phyloP scores from a whole-genome alignment of 2,888 invertebrate species.

The Cephus sareptanus region DNA sequence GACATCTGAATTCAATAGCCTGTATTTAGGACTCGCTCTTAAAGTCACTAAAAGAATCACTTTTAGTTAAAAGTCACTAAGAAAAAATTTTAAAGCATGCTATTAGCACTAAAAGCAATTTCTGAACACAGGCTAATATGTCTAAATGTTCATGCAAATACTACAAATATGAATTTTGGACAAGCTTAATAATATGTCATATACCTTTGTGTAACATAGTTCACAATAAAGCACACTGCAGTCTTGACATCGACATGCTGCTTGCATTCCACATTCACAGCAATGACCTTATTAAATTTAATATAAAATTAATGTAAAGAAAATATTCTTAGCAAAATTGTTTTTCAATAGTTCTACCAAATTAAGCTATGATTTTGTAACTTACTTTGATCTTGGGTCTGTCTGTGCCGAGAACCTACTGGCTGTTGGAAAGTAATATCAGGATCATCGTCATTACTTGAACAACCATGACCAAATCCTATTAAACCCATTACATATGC shows the following conservation, averaged over 20 bases:
- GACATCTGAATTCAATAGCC: not conserved
- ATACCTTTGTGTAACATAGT: conserved; percentile 54
- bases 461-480: conserved; percentile 22
- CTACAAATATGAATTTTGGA: not conserved
- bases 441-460: conserved; percentile 30
- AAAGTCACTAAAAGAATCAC: too few species aligned
- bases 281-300: conserved; percentile 43
- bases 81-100: too few species aligned
- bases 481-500: conserved; percentile 57
- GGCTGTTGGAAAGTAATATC: conserved; percentile 36
- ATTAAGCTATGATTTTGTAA: not conserved
- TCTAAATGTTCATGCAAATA: not conserved
- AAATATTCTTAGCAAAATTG: not conserved
- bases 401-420: conserved; percentile 8
- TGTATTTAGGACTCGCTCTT: too few species aligned
- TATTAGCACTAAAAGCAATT: too few species aligned
- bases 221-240: conserved; percentile 50
- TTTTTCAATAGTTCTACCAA: not conserved
- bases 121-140: too few species aligned
- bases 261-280: conserved; percentile 46
- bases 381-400: conserved; percentile 16
- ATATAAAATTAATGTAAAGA: not conserved
- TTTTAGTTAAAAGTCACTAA: too few species aligned
- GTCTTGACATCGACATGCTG: conserved; percentile 45
- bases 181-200: conserved; percentile 14